A percentile compares a stretch with the other conserved stretches of the same genome.
These are phyloP conservation scores for Chelonus formosanus DNA, from an alignment of 2,888 invertebrate species.

Conservation along the genomic window DNA sequence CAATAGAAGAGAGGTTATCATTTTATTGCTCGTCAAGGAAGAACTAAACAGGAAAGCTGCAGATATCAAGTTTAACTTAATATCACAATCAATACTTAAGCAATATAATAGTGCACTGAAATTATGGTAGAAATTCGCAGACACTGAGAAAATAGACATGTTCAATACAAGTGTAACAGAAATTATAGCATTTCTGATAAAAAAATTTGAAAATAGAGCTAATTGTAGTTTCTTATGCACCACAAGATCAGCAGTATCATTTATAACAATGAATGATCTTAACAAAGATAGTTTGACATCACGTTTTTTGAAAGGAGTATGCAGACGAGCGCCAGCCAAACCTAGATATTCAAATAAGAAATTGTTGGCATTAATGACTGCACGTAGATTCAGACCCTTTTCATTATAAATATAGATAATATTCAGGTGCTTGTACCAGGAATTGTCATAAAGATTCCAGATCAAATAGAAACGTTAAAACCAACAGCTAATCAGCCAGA, in stretches of 20 bases:
- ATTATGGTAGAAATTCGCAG: background rate
- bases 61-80: constrained; percentile 38
- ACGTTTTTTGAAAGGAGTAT: constrained; percentile 15
- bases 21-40: constrained; percentile 38
- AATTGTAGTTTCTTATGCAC: constrained; percentile 1
- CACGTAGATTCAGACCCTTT: constrained; percentile 29
- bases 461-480: constrained; percentile 25
- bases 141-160: background rate
- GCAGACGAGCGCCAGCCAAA: constrained; percentile 21
- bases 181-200: background rate
- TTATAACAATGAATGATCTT: background rate
- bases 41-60: constrained; percentile 34
- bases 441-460: constrained; percentile 26
- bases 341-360: constrained; percentile 41
- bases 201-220: background rate
- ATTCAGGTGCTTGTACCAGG: constrained; percentile 13
- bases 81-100: constrained; percentile 41
- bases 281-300: background rate
- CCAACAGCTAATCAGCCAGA: constrained; percentile 24
- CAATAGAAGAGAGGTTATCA: constrained; percentile 46
- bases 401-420: constrained; percentile 25
- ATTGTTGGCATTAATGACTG: constrained; percentile 40
- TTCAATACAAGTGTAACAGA: background rate
- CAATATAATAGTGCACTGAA: constrained; percentile 39
- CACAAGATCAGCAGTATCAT: background rate